A percentile compares a stretch with the other conserved stretches of the same genome.
phyloP scores from a whole-genome alignment of 1,140 invertebrate genomes.

The Medauroidea extradentata region DNA sequence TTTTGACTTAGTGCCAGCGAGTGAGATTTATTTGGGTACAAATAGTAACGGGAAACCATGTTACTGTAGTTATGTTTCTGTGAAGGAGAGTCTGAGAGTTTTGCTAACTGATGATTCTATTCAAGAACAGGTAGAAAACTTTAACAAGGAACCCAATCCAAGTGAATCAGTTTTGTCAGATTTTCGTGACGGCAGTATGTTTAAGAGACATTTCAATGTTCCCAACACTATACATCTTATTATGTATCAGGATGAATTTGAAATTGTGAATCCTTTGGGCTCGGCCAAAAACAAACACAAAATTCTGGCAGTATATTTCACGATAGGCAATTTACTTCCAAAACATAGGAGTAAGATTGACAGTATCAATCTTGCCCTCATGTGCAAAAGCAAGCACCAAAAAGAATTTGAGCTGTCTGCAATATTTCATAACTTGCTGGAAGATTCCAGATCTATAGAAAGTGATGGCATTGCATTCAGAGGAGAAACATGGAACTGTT shows the following conservation, averaged over 20 bases:
- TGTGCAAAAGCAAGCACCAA: conserved; percentile 1
- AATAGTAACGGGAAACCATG: too few species aligned
- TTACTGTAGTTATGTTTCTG: too few species aligned
- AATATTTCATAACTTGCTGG: neutral
- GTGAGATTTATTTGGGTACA: too few species aligned
- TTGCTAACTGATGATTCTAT: too few species aligned
- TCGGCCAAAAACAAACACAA: conserved; percentile 34
- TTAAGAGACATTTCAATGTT: conserved; percentile 32
- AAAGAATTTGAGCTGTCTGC: neutral
- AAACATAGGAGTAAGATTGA: neutral
- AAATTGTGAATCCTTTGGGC: conserved; percentile 38
- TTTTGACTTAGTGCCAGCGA: too few species aligned
- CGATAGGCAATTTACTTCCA: conserved; percentile 26
- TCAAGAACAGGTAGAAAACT: too few species aligned
- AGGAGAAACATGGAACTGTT: neutral
- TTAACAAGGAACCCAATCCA: too few species aligned
- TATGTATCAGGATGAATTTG: conserved; percentile 31
- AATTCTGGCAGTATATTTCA: conserved; percentile 36
- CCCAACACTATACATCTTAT: too few species aligned
- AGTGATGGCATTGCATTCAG: neutral
- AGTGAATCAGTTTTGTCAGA: too few species aligned
- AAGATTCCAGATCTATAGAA: neutral
- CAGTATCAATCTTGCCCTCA: neutral
- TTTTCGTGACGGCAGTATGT: too few species aligned
- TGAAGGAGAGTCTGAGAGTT: too few species aligned